phyloP scores from a whole-genome alignment of 2,888 invertebrate genomes.

The Cataglyphis livida region DNA sequence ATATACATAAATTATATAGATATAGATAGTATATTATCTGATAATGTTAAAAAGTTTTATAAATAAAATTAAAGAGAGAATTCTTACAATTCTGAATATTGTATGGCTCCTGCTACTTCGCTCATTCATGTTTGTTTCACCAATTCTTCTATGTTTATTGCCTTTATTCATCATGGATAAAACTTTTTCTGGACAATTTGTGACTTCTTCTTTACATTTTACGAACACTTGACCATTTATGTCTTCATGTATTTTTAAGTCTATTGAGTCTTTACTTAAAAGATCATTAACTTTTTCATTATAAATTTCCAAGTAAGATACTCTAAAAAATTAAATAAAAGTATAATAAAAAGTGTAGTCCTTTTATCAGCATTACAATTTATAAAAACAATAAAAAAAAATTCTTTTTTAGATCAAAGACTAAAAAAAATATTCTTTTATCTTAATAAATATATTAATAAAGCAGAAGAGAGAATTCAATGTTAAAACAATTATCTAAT shows the following conservation, averaged over 20 bases:
- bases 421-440: not conserved
- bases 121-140: slow-evolving; percentile 95
- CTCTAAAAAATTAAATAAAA: slow-evolving; percentile 86
- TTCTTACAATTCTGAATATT: slow-evolving; percentile 93
- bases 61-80: slow-evolving; percentile 28
- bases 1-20: not conserved
- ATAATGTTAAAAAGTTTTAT: slow-evolving; percentile 11
- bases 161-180: slow-evolving; percentile 88
- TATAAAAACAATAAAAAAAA: not conserved
- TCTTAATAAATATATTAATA: not conserved
- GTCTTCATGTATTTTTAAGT: slow-evolving; percentile 90
- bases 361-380: not conserved
- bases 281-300: slow-evolving; percentile 94
- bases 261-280: slow-evolving; percentile 88
- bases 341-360: not conserved
- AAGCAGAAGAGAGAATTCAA: not conserved
- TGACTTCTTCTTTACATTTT: slow-evolving; percentile 89
- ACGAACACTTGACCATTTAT: slow-evolving; percentile 88
- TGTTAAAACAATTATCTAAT: not conserved
- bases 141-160: slow-evolving; percentile 90
- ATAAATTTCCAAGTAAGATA: slow-evolving; percentile 95
- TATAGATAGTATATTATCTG: not conserved
- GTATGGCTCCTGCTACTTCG: slow-evolving; percentile 95
- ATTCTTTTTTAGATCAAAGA: not conserved
- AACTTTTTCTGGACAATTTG: slow-evolving; percentile 88